Base-by-base conservation (phyloP, 2,797 vertebrate genomes). In the Arctocebus calabarensis region DNA sequence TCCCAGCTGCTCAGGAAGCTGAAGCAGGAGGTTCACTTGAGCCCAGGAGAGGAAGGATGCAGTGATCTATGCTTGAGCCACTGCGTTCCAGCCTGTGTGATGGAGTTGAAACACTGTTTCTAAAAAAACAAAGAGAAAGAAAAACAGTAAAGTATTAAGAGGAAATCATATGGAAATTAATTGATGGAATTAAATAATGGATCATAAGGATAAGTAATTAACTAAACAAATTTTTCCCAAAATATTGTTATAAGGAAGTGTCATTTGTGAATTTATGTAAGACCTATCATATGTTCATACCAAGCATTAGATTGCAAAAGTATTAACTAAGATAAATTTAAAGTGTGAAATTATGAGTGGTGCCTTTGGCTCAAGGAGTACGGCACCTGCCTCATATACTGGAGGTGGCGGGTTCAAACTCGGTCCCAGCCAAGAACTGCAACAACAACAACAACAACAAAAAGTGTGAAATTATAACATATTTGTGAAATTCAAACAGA, bases 381-480 rank as follows among this genome's bases (percentile, higher is more conserved):
- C 9, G 45, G 45, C 45, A 45, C 45, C 45, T 11, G 10, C 45
- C 45, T 11, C 10, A 45, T 45, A 11, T 45, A 10, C 10, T 11
- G 45, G 10, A 45, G 10, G 45, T 10, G 10, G 9, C 10, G 45
- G 45, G 45, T 45, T 45, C 9, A 45, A 45, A 45, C 45, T 11
- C 10, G 45, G 45, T 11, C 10, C 2, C 12, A 11, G 45, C 10
- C 45, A 45, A 45, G 12, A 11, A 43, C 43, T 45, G 45, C 45
- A 45, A 11, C 45, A 45, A 45, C 45, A 45, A 45, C 45, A 45
- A 45, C 45, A 45, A 45, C 9, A 45, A 45, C 9, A 45, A 45
- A 45, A 45, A 45, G 45, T 95, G 55, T 90, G 71, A 94, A 95
- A 77, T 92, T 94, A 17, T 84, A 73, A 78, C n/a, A 57, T 84